Evolutionary conservation across 2,113 vertebrate genomes (phyloP).

Genomic region (Gobiocypris rarus): DNA sequence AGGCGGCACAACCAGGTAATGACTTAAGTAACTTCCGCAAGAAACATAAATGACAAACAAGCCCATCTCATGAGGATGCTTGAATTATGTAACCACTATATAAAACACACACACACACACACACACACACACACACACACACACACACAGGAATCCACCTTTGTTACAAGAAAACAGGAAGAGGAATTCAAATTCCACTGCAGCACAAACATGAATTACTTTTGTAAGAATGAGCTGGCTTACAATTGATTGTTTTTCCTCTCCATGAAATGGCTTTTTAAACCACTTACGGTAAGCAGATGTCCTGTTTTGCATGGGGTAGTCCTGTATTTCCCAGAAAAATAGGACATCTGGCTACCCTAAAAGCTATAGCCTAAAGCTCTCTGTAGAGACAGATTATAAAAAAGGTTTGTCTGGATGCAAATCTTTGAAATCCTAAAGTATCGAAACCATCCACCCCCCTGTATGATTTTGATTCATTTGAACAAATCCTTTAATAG

Average conservation of each 20-base stretch:
- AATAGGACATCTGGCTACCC: neutral
- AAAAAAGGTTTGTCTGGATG: conserved; percentile 2
- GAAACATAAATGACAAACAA: conserved; percentile 9
- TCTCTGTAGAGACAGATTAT: neutral
- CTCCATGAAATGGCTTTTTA: conserved; percentile 10
- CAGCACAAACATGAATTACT: neutral
- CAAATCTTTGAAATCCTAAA: neutral
- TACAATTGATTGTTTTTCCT: neutral
- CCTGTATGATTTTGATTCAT: neutral
- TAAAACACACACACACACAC: no score
- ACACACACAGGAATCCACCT: neutral
- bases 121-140: no score
- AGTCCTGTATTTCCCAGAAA: neutral
- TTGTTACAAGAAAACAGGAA: neutral
- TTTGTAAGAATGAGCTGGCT: neutral
- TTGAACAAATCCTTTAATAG: neutral
- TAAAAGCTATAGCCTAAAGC: neutral
- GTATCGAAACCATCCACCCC: neutral
- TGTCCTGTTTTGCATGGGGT: neutral
- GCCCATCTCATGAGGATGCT: neutral
- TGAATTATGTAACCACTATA: neutral
- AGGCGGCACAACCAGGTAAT: conserved; percentile 8
- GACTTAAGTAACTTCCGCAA: neutral
- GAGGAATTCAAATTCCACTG: neutral
- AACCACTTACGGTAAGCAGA: neutral